Percentiles rank a stretch among this genome's conserved stretches.
These are phyloP conservation scores for Dryas iulia DNA, from an alignment of 1,140 invertebrate genomes.

Conservation along the genomic window DNA sequence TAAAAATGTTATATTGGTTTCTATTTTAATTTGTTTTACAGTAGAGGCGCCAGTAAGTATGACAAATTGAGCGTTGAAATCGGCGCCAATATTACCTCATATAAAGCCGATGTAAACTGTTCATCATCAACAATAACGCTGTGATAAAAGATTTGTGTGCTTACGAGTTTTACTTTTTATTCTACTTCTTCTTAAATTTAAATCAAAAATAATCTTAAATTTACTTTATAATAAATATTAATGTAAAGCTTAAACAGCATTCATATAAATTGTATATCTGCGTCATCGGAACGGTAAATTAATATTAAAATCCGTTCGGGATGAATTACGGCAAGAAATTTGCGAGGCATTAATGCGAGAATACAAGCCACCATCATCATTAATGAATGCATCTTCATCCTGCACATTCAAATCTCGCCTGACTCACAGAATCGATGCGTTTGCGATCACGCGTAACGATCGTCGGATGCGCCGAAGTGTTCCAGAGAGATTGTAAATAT, in stretches of 20 bases:
- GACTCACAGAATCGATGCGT: slow-evolving; percentile 71
- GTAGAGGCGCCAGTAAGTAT: slow-evolving; percentile 32
- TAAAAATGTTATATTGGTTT: slow-evolving; percentile 47
- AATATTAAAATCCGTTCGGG: slow-evolving; percentile 24
- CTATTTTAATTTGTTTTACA: slow-evolving; percentile 40
- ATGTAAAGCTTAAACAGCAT: not conserved
- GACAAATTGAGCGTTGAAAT: slow-evolving; percentile 32
- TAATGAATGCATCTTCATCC: slow-evolving; percentile 59
- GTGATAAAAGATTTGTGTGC: slow-evolving; percentile 21
- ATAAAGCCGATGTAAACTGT: slow-evolving; percentile 14
- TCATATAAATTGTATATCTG: not conserved
- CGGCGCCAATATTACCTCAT: slow-evolving; percentile 22
- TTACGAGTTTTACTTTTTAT: slow-evolving; percentile 11
- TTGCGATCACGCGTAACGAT: slow-evolving; percentile 72
- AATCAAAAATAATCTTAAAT: not conserved
- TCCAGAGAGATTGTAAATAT: slow-evolving; percentile 79
- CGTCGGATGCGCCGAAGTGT: slow-evolving; percentile 78
- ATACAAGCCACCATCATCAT: slow-evolving; percentile 48
- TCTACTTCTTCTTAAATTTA: slow-evolving; percentile 6
- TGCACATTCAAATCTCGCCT: slow-evolving; percentile 60
- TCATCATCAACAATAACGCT: slow-evolving; percentile 20
- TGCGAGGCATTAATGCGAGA: slow-evolving; percentile 39
- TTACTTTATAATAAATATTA: slow-evolving; percentile 5
- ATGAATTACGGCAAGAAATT: slow-evolving; percentile 37
- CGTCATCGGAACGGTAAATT: slow-evolving; percentile 21